Conservation (phyloP, 2,797 vertebrate genomes). For the Mus caroli region DNA sequence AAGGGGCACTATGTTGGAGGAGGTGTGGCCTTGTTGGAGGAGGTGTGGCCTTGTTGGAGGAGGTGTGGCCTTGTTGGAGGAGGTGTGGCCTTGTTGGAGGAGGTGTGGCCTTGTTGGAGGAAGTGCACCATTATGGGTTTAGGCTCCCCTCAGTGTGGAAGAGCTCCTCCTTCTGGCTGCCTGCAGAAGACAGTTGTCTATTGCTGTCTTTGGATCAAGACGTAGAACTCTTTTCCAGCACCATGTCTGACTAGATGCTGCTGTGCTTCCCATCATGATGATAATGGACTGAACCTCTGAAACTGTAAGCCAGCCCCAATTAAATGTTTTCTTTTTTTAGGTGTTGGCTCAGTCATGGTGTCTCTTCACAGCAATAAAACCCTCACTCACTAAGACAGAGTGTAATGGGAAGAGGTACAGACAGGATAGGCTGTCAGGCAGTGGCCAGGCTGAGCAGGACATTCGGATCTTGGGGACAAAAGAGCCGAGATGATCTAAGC, state of each 20-base stretch:
- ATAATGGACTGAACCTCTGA: not conserved
- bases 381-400: not conserved
- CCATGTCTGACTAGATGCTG: not conserved
- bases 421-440: fast-evolving
- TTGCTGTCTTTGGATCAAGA: not conserved
- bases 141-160: not conserved
- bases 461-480: fast-evolving
- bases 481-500: fast-evolving
- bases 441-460: fast-evolving
- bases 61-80: not conserved
- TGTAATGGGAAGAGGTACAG: not conserved
- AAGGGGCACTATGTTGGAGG: not conserved
- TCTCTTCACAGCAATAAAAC: not conserved
- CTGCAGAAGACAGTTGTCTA: not conserved
- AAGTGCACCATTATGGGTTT: not conserved
- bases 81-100: not conserved
- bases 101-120: not conserved
- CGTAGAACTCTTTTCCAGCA: not conserved
- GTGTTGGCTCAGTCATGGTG: not conserved
- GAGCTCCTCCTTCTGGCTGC: not conserved
- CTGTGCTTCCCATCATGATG: not conserved
- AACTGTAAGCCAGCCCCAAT: not conserved
- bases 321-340: not conserved
- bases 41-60: not conserved
- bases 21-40: not conserved